These are phyloP conservation scores for Drosophila willistoni DNA, from an alignment of 1,140 invertebrate genomes.

Conservation along the genomic window DNA sequence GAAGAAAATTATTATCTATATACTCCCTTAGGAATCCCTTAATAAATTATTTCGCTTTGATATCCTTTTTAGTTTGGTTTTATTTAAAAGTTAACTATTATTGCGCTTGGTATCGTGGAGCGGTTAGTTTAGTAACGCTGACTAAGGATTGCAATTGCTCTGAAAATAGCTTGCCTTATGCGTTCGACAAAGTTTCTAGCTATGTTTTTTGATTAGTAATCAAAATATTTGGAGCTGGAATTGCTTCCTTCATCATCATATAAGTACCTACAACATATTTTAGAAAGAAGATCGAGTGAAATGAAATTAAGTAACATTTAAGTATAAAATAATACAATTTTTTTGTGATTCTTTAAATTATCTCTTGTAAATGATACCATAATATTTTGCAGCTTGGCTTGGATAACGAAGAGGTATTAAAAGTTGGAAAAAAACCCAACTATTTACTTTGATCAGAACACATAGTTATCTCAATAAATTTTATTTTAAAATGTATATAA, in stretches of 20 bases:
- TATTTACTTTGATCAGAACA: constrained; percentile 41
- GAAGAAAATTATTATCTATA: too few species aligned
- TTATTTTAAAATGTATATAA: constrained; percentile 19
- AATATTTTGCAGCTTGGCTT: constrained; percentile 89
- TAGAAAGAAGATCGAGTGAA: background rate
- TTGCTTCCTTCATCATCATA: background rate
- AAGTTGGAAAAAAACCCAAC: constrained; percentile 32
- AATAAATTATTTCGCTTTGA: background rate
- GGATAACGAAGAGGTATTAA: constrained; percentile 93
- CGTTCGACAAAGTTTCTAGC: background rate
- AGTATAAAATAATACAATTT: constrained; percentile 17
- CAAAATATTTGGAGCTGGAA: background rate
- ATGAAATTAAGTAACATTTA: constrained; percentile 11
- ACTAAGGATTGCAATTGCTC: background rate
- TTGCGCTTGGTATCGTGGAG: background rate
- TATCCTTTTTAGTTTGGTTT: background rate
- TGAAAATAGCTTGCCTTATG: background rate
- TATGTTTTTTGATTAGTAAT: background rate
- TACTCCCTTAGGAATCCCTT: background rate
- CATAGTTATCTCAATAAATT: background rate
- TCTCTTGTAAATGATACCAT: constrained; percentile 41
- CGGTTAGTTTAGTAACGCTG: background rate
- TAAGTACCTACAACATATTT: background rate
- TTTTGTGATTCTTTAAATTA: constrained; percentile 20
- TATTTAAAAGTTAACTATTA: background rate